Conservation (phyloP, 2,888 invertebrate species). For the Mamestra brassicae region DNA sequence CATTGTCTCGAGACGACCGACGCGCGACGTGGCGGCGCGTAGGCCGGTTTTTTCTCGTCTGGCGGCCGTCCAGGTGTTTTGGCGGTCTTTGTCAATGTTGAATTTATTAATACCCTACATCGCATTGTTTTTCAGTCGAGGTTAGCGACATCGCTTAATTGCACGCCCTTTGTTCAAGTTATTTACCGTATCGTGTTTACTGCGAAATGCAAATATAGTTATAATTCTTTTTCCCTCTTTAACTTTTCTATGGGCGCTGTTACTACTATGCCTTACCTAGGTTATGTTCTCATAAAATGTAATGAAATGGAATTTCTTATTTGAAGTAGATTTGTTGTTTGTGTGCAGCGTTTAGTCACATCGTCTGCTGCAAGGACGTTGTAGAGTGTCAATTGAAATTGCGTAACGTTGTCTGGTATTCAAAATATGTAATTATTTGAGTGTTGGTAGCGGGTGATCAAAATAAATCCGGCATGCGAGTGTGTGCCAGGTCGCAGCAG, state of each 20-base stretch:
- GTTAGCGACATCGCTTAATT: constrained; percentile 76
- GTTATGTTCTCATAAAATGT: constrained; percentile 21
- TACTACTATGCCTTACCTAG: constrained; percentile 8
- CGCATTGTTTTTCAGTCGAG: constrained; percentile 83
- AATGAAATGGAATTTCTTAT: constrained; percentile 17
- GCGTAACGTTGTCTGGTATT: constrained; percentile 85
- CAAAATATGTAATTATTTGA: constrained; percentile 84
- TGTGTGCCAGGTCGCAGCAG: constrained; percentile 76
- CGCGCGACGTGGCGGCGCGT: constrained; percentile 73
- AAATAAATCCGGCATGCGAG: constrained; percentile 82
- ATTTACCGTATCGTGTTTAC: constrained; percentile 43
- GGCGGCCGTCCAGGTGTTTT: constrained; percentile 87
- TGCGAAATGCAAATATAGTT: constrained; percentile 41
- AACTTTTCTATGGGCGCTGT: constrained; percentile 26
- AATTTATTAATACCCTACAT: constrained; percentile 87
- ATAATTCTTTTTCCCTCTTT: constrained; percentile 33
- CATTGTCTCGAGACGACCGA: constrained; percentile 68
- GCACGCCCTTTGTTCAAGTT: constrained; percentile 42
- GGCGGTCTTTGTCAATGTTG: constrained; percentile 91
- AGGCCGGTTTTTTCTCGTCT: constrained; percentile 83
- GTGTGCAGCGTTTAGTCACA: constrained; percentile 12
- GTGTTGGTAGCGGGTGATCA: constrained; percentile 78
- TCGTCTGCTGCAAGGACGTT: constrained; percentile 57
- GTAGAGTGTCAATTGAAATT: constrained; percentile 76
- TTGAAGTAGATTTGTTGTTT: constrained; percentile 12